A percentile compares a stretch with the other conserved stretches of the same genome.
Conservation (phyloP, 2,113 vertebrate genomes). For the Semicossyphus pulcher region DNA sequence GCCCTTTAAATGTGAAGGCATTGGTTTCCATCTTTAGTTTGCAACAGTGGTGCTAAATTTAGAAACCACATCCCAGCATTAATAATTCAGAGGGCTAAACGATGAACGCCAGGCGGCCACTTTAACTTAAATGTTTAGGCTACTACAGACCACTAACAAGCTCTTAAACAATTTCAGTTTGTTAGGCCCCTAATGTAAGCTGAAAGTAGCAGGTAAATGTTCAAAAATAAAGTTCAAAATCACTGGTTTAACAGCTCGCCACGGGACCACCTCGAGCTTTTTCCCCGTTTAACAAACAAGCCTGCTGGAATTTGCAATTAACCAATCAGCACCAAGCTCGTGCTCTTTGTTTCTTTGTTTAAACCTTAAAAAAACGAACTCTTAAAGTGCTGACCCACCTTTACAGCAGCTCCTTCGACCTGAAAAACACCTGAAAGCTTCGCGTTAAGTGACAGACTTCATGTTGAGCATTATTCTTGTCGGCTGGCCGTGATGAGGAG, state of each 20-base stretch:
- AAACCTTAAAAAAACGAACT: neutral
- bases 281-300: neutral
- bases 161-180: neutral
- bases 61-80: constrained; percentile 10
- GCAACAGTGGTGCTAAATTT: constrained; percentile 20
- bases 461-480: neutral
- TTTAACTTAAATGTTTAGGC: neutral
- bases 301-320: neutral
- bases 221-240: neutral
- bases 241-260: neutral
- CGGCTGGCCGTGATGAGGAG: neutral
- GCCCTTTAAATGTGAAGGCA: neutral
- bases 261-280: neutral
- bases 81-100: constrained; percentile 26
- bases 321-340: neutral
- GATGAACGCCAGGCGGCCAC: neutral
- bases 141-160: neutral
- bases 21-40: neutral
- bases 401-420: neutral
- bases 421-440: neutral
- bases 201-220: neutral
- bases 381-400: constrained; percentile 16
- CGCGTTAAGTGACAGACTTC: constrained; percentile 21
- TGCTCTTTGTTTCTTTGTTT: neutral
- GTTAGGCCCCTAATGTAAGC: neutral